Base-by-base conservation (phyloP, 2,113 vertebrate genomes). In the Mesitornis unicolor region DNA sequence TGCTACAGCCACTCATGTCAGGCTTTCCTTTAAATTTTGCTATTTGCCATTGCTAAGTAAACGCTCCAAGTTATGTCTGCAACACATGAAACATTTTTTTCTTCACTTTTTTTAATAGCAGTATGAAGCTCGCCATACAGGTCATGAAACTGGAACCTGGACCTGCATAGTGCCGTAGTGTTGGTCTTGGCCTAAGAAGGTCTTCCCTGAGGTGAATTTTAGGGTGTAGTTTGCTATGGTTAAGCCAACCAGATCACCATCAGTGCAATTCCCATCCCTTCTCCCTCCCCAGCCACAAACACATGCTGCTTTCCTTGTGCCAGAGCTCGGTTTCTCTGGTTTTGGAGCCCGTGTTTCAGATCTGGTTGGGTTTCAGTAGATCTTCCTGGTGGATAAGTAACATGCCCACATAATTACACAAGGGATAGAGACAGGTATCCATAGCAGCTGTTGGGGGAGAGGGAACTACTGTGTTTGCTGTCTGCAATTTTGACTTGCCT, bases 401-500 rank as follows among this genome's bases (percentile, higher is more conserved):
- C 3, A 1, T 24, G 17, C 8, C 43, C 25, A 13, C 35, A 16
- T 0, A 15, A 21, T 17, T 47, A 9, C 0, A 6, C 5, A 24
- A 60, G 60, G 29, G 31, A 60, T 21, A 14, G 31, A 54, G 53
- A 12, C 6, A 5, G 42, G 29, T 15, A 33, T 9, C 20, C 12
- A 4, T 1, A 13, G 9, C 29, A 68, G 16, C 31, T 36, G 1
- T 10, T 31, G 7, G 6, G 61, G 51, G 33, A 5, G 26, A 61
- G 36, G 24, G 16, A 13, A 7, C 22, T 21, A 4, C 21, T 22
- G 13, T 33, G 11, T 54, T 18, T 89, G n/a, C 71, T 71, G 13
- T 24, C 63, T 59, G 43, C 16, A n/a, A 2, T 71, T 91, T 31
- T 80, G 10, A 43, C 38, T 61, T 16, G 13, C 51, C 25, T 63